Evolutionary conservation across 2,888 invertebrate species (phyloP).

Genomic region (Meloe dianella): DNA sequence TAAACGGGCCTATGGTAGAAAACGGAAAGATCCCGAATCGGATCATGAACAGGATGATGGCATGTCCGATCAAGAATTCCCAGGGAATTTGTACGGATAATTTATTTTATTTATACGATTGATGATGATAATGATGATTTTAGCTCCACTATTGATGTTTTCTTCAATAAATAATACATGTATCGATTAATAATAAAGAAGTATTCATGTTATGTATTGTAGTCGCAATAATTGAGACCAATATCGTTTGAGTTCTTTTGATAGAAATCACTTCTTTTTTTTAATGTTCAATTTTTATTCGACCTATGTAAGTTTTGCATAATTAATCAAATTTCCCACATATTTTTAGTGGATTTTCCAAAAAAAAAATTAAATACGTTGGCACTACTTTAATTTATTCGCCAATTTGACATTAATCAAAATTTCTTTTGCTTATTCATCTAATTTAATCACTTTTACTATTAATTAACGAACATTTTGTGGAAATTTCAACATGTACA

Average conservation of each 20-base stretch:
- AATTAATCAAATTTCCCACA: neutral
- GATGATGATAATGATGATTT: no score
- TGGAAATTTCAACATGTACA: constrained; percentile 19
- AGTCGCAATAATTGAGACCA: no score
- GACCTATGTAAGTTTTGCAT: neutral
- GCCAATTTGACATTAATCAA: constrained; percentile 23
- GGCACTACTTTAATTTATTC: constrained; percentile 14
- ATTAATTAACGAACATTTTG: neutral
- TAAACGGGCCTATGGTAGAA: constrained; percentile 71
- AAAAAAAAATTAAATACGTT: constrained; percentile 10
- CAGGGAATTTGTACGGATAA: constrained; percentile 57
- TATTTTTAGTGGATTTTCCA: neutral
- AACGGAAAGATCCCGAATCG: constrained; percentile 69
- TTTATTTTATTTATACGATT: neutral
- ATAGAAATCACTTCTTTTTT: no score
- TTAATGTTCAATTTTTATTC: neutral
- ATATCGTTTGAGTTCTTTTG: no score
- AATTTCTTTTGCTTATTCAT: constrained; percentile 31
- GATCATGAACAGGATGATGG: constrained; percentile 68
- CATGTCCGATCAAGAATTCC: constrained; percentile 63
- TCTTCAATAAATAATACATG: neutral
- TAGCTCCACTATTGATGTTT: neutral
- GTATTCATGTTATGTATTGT: no score
- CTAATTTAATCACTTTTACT: constrained; percentile 20
- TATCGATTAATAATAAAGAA: neutral